Percentiles rank a stretch among this genome's conserved stretches.
These are phyloP conservation scores for Andrena chrysosceles DNA, from an alignment of 2,888 invertebrate species.

Conservation along the genomic window DNA sequence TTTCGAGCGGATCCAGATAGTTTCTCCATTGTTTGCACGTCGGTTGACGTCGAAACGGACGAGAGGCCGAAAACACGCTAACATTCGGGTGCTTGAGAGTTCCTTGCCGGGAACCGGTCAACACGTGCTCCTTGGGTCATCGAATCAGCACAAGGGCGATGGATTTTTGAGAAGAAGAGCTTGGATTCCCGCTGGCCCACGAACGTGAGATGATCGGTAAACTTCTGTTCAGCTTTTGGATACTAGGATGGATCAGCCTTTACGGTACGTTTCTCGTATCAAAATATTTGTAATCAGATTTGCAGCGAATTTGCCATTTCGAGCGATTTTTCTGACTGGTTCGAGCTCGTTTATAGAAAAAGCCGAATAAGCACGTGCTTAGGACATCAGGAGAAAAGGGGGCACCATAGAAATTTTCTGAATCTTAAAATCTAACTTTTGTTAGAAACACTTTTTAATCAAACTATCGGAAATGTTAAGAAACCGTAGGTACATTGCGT, in stretches of 20 bases:
- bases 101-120: slow-evolving; percentile 11
- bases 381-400: too few relatives aligned
- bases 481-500: too few relatives aligned
- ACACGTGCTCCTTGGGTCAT: slow-evolving; percentile 52
- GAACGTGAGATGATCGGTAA: slow-evolving; percentile 82
- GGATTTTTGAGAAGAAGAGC: slow-evolving; percentile 62
- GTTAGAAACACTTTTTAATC: too few relatives aligned
- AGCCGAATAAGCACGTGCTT: too few relatives aligned
- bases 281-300: neutral
- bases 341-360: neutral
- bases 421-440: too few relatives aligned
- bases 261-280: slow-evolving; percentile 74
- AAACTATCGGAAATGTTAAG: too few relatives aligned
- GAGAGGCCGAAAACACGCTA: slow-evolving; percentile 46
- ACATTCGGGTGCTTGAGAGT: slow-evolving; percentile 13
- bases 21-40: neutral
- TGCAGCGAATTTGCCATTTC: too few relatives aligned
- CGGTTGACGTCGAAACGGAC: neutral
- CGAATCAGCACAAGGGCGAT: slow-evolving; percentile 41
- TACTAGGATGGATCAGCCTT: slow-evolving; percentile 79
- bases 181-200: slow-evolving; percentile 51
- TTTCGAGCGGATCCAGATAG: neutral
- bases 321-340: neutral
- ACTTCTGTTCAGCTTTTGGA: slow-evolving; percentile 79
- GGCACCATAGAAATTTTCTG: too few relatives aligned